Evolutionary conservation across 2,888 invertebrate species (phyloP).

Genomic region (Dynastes tityus): DNA sequence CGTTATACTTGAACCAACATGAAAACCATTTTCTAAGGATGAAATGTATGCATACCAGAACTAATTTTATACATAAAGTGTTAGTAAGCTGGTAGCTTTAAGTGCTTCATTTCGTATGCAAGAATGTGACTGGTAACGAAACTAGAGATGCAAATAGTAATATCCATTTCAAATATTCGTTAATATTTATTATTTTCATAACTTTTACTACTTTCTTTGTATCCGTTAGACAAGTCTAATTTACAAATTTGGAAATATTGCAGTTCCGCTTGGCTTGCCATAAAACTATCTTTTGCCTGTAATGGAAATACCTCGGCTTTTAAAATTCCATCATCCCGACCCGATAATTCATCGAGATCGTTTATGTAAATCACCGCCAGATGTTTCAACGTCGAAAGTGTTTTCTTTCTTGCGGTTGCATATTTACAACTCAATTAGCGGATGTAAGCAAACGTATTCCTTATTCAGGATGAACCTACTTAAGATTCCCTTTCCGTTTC

Average conservation of each 20-base stretch:
- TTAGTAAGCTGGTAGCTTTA: background rate
- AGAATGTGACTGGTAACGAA: background rate
- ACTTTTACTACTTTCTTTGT: slow-evolving; percentile 7
- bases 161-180: slow-evolving; percentile 4
- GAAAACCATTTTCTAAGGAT: background rate
- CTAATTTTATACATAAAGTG: background rate
- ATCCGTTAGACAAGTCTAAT: background rate
- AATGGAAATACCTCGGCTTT: slow-evolving; percentile 14
- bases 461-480: slow-evolving; percentile 40
- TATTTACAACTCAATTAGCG: slow-evolving; percentile 41
- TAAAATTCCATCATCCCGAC: slow-evolving; percentile 30
- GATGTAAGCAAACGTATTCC: slow-evolving; percentile 33
- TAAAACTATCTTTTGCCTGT: slow-evolving; percentile 2
- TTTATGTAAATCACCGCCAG: slow-evolving; percentile 36
- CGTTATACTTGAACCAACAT: too few species aligned
- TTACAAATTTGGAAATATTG: slow-evolving; percentile 11
- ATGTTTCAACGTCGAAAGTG: slow-evolving; percentile 35
- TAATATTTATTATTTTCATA: slow-evolving; percentile 29
- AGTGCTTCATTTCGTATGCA: background rate
- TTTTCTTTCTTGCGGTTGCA: slow-evolving; percentile 24
- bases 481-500: slow-evolving; percentile 43
- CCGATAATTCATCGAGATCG: slow-evolving; percentile 25
- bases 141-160: background rate
- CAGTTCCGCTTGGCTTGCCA: background rate
- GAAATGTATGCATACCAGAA: background rate